These are phyloP conservation scores for Thunnus thynnus DNA, from an alignment of 2,113 vertebrate species.

Conservation along the genomic window DNA sequence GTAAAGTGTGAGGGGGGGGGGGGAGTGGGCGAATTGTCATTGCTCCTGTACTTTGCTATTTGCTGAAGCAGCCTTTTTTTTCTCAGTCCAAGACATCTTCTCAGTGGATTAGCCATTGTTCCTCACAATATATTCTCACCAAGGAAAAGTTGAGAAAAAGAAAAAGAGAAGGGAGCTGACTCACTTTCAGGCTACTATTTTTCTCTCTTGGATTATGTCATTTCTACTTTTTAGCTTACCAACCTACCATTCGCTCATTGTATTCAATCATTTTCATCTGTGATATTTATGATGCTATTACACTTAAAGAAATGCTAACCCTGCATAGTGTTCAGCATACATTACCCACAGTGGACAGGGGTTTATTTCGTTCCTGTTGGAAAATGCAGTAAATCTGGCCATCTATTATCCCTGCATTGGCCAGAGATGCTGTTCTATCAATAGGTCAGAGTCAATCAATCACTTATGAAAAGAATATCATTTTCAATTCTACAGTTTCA, in stretches of 20 bases:
- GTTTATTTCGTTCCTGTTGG: conserved; percentile 41
- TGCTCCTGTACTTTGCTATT: conserved; percentile 72
- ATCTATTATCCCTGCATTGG: conserved; percentile 51
- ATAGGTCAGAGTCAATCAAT: conserved; percentile 32
- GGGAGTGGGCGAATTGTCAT: conserved; percentile 49
- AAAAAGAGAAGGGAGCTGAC: conserved; percentile 43
- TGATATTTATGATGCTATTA: conserved; percentile 65
- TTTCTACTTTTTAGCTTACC: conserved; percentile 3
- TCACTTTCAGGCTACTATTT: conserved; percentile 56
- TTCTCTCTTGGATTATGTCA: conserved; percentile 44
- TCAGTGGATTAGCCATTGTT: conserved; percentile 71
- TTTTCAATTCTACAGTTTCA: background rate
- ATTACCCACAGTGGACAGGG: conserved; percentile 43
- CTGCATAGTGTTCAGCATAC: conserved; percentile 61
- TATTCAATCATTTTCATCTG: conserved; percentile 59
- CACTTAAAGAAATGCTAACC: conserved; percentile 49
- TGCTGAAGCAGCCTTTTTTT: conserved; percentile 82
- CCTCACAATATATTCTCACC: conserved; percentile 53
- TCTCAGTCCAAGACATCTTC: conserved; percentile 69
- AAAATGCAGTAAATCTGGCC: conserved; percentile 52
- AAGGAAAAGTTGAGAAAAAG: conserved; percentile 53
- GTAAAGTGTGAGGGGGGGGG: conserved; percentile 72
- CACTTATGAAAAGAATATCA: conserved; percentile 23
- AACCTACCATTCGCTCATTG: background rate
- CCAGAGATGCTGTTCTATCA: conserved; percentile 26